Conservation (phyloP, 2,888 invertebrate genomes). For the Lasioglossum marginatum region DNA sequence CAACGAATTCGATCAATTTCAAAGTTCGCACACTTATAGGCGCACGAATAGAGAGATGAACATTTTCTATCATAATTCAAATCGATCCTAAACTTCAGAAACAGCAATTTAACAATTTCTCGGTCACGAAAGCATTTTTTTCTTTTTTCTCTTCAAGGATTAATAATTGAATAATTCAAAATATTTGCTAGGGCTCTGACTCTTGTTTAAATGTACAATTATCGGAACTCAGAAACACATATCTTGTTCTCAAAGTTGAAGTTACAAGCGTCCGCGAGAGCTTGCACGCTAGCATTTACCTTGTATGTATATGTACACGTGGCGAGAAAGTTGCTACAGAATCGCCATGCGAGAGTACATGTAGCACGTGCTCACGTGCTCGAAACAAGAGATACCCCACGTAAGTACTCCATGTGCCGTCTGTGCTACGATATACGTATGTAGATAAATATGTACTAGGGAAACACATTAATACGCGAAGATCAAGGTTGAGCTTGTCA, state of each 20-base stretch:
- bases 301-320: too few relatives aligned
- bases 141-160: background rate
- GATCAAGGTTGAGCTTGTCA: constrained; percentile 43
- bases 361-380: background rate
- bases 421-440: background rate
- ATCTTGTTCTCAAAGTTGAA: background rate
- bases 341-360: background rate
- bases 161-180: background rate
- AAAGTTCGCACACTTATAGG: background rate
- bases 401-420: background rate
- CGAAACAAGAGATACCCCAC: background rate
- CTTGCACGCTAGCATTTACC: too few relatives aligned
- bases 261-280: background rate
- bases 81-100: background rate
- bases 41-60: background rate
- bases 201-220: background rate
- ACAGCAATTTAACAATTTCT: background rate
- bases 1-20: background rate
- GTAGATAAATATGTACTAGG: background rate
- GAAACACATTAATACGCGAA: constrained; percentile 23
- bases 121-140: background rate
- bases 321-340: constrained; percentile 26
- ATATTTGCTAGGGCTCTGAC: background rate
- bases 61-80: background rate
- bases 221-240: background rate